phyloP scores from a whole-genome alignment of 2,113 vertebrate species.

The Albula glossodonta region DNA sequence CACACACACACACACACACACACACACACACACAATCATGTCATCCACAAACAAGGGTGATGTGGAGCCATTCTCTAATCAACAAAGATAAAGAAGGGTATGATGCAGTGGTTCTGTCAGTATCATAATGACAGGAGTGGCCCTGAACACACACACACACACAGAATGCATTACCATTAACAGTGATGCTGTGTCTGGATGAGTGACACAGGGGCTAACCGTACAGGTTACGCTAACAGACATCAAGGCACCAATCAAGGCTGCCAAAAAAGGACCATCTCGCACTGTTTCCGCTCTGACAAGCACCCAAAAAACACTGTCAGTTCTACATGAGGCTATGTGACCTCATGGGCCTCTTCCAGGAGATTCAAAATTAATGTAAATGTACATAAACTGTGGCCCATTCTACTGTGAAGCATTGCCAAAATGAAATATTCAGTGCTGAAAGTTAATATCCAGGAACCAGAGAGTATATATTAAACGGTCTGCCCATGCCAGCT shows the following conservation, averaged over 20 bases:
- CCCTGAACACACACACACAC: conserved; percentile 28
- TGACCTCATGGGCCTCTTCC: conserved; percentile 54
- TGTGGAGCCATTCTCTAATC: conserved; percentile 21
- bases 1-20: neutral
- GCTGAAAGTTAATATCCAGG: conserved; percentile 54
- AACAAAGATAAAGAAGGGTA: neutral
- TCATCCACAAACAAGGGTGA: conserved; percentile 17
- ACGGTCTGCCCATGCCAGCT: conserved; percentile 32
- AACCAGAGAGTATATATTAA: conserved; percentile 44
- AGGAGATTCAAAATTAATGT: conserved; percentile 58
- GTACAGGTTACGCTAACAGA: conserved; percentile 54
- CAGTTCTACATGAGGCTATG: conserved; percentile 58
- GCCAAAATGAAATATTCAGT: conserved; percentile 56
- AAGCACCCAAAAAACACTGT: conserved; percentile 64
- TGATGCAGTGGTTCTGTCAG: conserved; percentile 21
- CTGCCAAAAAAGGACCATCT: conserved; percentile 45
- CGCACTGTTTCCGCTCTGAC: conserved; percentile 59
- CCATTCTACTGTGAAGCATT: conserved; percentile 57
- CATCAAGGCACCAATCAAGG: conserved; percentile 56
- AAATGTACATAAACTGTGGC: conserved; percentile 52
- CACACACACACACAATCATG: conserved; percentile 17
- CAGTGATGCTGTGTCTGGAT: conserved; percentile 45
- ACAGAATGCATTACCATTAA: conserved; percentile 47
- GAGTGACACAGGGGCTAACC: conserved; percentile 57
- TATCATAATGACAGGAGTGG: conserved; percentile 26